A percentile compares a stretch with the other conserved stretches of the same genome.
These are phyloP conservation scores for Porites australiensis DNA, from an alignment of 64 coral and sea anemone species.

Conservation along the genomic window DNA sequence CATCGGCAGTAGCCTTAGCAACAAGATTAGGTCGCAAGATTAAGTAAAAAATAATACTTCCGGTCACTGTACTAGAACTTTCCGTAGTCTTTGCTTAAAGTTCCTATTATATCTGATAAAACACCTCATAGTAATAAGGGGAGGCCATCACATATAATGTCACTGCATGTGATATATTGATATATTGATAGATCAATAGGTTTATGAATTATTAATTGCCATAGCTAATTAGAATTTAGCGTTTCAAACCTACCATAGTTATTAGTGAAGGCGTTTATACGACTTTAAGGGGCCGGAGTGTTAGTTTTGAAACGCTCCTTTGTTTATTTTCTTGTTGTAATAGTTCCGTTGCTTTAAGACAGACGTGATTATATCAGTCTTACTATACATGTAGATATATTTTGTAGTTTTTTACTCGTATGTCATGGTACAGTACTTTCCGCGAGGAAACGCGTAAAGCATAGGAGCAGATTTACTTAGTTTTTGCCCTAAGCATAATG, in stretches of 20 bases:
- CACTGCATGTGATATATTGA: not conserved
- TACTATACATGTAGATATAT: no score
- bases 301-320: slow-evolving; percentile 4
- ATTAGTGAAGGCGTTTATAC: not conserved
- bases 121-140: no score
- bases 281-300: not conserved
- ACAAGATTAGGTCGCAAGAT: slow-evolving; percentile 54
- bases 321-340: no score
- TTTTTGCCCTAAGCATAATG: no score
- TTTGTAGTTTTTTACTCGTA: no score
- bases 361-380: no score
- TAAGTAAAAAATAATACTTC: slow-evolving; percentile 47
- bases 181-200: not conserved
- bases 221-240: not conserved
- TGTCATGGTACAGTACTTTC: no score
- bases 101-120: no score
- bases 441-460: no score
- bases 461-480: no score
- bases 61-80: slow-evolving; percentile 46
- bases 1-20: slow-evolving; percentile 59
- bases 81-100: no score
- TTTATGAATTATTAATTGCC: not conserved
- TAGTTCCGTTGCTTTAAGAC: no score
- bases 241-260: not conserved
- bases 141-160: slow-evolving; percentile 54